A percentile compares a stretch with the other conserved stretches of the same genome.
These are phyloP conservation scores for Cremastobaeus sp. DNA, from an alignment of 2,888 invertebrate genomes.

Conservation along the genomic window DNA sequence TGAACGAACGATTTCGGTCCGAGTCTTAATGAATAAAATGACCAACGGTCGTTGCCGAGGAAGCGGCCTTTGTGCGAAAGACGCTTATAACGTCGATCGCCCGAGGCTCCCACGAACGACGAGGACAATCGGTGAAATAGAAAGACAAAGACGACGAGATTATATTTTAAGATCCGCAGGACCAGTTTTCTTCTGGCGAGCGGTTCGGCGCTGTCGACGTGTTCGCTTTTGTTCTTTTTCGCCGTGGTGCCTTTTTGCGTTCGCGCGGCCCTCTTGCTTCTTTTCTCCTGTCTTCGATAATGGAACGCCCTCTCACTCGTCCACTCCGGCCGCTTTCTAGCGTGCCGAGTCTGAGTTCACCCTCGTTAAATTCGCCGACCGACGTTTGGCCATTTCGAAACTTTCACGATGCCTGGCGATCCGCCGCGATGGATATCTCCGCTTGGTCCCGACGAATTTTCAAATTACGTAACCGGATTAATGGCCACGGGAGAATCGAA, in stretches of 20 bases:
- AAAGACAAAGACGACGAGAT: constrained; percentile 61
- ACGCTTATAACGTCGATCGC: constrained; percentile 35
- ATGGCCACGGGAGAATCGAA: constrained; percentile 8
- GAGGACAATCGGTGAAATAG: constrained; percentile 47
- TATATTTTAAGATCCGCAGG: constrained; percentile 64
- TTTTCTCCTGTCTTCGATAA: constrained; percentile 56
- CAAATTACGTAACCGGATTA: constrained; percentile 70
- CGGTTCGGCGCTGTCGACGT: constrained; percentile 24
- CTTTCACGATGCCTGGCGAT: constrained; percentile 45
- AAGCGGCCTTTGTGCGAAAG: constrained; percentile 43
- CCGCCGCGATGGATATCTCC: constrained; percentile 50
- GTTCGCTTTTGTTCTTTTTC: constrained; percentile 46
- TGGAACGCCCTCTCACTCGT: constrained; percentile 53
- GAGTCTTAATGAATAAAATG: constrained; percentile 53
- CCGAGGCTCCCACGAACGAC: constrained; percentile 51
- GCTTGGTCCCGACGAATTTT: constrained; percentile 62
- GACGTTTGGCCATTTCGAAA: constrained; percentile 37
- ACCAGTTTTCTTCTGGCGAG: constrained; percentile 61
- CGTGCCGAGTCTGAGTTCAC: constrained; percentile 59
- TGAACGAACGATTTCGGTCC: constrained; percentile 41
- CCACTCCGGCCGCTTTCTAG: constrained; percentile 52
- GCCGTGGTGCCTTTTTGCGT: constrained; percentile 38
- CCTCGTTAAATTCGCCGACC: constrained; percentile 62
- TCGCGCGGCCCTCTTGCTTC: constrained; percentile 28
- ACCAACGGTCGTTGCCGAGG: constrained; percentile 29